Base-by-base conservation (phyloP, 2,797 vertebrate genomes). In the Myotis myotis region DNA sequence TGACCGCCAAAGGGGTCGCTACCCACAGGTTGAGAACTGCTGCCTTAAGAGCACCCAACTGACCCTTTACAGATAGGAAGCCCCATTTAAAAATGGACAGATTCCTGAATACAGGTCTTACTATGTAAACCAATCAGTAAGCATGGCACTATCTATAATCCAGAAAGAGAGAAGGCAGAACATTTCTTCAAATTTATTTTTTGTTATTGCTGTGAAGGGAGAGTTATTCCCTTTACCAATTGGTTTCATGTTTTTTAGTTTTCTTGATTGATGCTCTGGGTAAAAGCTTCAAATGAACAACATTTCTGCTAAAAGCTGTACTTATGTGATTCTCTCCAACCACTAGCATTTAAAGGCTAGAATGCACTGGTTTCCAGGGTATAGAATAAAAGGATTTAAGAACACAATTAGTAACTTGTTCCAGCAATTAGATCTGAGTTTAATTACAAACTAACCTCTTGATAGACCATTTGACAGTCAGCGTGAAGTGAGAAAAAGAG, bases 401-500 rank as follows among this genome's bases (percentile, higher is more conserved):
- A 97, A 96, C 93, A 97, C 90, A 97, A 97, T 97, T 96, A 96
- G 96, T 95, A 96, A 95, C 95, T 96, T 96, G 96, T 97, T 97
- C 94, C 95, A 97, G 96, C 95, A 97, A 97, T 97, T 97, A 97
- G 94, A 97, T 89, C 90, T 85, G 92, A 96, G 96, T 97, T 96
- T 97, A 97, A 97, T 97, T 97, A 96, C 95, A 96, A 97, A 96
- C 95, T 96, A 97, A 97, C 94, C 96, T 97, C 96, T 96, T 89
- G 80, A 95, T 89, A 97, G 94, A 95, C 90, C 95, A 97, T 96
- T 97, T 97, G 97, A 97, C 95, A 96, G 94, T 94, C 86, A 85
- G 94, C 71, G 91, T 62, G 87, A 97, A 97, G 87, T 95, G 96
- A 97, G 74, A 89, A 87, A 95, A 87, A 94, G 89, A 89, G 94